Base-by-base conservation (phyloP, 1,140 invertebrate genomes). In the Ectropis grisescens region DNA sequence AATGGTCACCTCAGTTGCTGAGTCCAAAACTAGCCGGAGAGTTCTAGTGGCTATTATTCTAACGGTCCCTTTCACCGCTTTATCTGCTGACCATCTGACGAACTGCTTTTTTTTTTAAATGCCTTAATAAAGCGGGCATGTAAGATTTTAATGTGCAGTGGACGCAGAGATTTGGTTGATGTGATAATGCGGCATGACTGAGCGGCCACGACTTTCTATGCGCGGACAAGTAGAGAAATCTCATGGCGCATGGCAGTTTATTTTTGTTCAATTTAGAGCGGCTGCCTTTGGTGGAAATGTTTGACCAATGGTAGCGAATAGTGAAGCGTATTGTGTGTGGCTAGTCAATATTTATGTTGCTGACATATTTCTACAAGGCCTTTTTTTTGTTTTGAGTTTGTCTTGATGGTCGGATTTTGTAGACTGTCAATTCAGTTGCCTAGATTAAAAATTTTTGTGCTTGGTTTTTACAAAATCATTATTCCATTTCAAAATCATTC, bases 41-140 rank as follows among this genome's bases (percentile, higher is more conserved):
- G 52, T 62, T 51, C 58, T 54, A 66, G 58, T 47, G 58, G 59
- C 62, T 57, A 69, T 71, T 64, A 75, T 60, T 55, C 40, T 76
- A 80, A 76, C 75, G 70, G 71, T 68, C 36, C 69, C 71, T 80
- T 76, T 80, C 71, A 76, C 71, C 68, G 71, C 62, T 78, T n/a
- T n/a, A 80, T 80, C 75, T 67, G 38, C 59, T 74, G 64, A 66
- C 60, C 68, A 75, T 75, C 75, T 47, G 58, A 55, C 58, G 66
- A 60, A 71, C 69, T 66, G 66, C 61, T 72, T 75, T 79, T 69
- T 68, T 58, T 55, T 4, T 4, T 59, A 68, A 66, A 52, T 69
- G 59, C 64, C 58, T 79, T 72, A 72, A 72, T 75, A 78, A 74
- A 78, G 59, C 58, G 65, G 64, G 52, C 67, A 69, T 72, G 65